phyloP scores from a whole-genome alignment of 1,140 invertebrate species.

The Chironomus striatipennis region DNA sequence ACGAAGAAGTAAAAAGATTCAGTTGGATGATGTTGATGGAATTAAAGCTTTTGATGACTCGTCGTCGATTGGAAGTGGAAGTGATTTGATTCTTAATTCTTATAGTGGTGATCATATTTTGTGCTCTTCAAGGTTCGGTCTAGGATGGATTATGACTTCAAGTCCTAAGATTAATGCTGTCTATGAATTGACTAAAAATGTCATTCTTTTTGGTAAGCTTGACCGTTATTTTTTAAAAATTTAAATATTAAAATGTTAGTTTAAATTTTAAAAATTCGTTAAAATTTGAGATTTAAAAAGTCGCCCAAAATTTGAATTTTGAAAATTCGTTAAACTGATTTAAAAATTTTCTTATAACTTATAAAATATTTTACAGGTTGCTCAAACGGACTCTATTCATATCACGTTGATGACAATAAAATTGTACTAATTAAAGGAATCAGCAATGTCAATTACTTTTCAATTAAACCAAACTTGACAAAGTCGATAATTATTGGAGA shows the following conservation, averaged over 20 bases:
- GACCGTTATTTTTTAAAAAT: not conserved
- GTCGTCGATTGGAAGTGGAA: slow-evolving; percentile 46
- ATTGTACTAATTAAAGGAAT: slow-evolving; percentile 53
- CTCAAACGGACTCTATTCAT: slow-evolving; percentile 36
- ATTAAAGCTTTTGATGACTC: slow-evolving; percentile 33
- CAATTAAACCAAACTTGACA: slow-evolving; percentile 47
- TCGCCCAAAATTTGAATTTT: not conserved
- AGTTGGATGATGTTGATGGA: slow-evolving; percentile 25
- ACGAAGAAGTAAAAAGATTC: slow-evolving; percentile 25
- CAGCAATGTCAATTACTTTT: slow-evolving; percentile 53
- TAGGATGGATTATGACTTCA: not conserved
- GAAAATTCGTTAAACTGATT: no score
- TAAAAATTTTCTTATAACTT: not conserved
- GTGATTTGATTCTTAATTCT: slow-evolving; percentile 28
- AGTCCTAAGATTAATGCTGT: slow-evolving; percentile 33
- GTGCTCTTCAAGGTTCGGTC: not conserved
- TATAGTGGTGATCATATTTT: slow-evolving; percentile 21
- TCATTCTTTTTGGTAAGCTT: slow-evolving; percentile 29
- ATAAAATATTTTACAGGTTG: slow-evolving; percentile 31
- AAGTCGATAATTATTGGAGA: slow-evolving; percentile 59
- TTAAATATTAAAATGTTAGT: not conserved
- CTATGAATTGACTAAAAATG: slow-evolving; percentile 34
- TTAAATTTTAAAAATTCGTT: not conserved
- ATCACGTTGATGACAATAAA: slow-evolving; percentile 33
- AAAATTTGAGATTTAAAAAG: no score